Base-by-base conservation (phyloP, 2,888 invertebrate genomes). In the Andrena trimmerana region DNA sequence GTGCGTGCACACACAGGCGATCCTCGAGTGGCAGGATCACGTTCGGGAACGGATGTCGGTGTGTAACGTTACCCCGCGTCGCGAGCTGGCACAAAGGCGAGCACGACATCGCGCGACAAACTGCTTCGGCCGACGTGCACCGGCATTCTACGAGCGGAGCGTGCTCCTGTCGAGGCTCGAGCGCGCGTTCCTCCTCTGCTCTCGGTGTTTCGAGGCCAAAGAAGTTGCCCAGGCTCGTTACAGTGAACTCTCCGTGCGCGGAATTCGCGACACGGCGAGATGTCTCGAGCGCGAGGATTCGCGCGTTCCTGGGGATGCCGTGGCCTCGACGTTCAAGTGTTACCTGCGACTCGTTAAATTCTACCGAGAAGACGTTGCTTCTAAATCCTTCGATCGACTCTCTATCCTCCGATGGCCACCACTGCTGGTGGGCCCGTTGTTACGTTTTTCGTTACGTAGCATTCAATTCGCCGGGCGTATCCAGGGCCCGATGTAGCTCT, bases 41-140 rank as follows among this genome's bases (percentile, higher is more conserved):
- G 80, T 81, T 81, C 71, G 31, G 62, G 67, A 68, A 81, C 54
- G 33, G 36, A 54, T 62, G 62, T 78, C 70, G 8, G 20, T 59
- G 57, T 48, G 59, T 54, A 63, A 33, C 70, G 50, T 31, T 16
- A 24, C 36, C 29, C 36, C n/a, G 42, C 48, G 77, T 67, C n/a
- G 10, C 16, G 52, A 16, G n/a, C 29, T 10, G 60, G 16, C 27
- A 62, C 78, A 76, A 77, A 68, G 68, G 62, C 48, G 78, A 60
- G n/a, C 36, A 27, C 62, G 33, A 54, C 76, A 27, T 68, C 16
- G 67, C n/a, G 54, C 54, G 31, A 77, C 57, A 50, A 79, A 68
- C 63, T 31, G 20, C 27, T n/a, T 62, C 31, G n/a, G 27, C 13
- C 27, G 24, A 8, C 36, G 36, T 60, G 33, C 52, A 13, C 20